Percentiles rank a stretch among this genome's conserved stretches.
Evolutionary conservation across 2,113 vertebrate genomes (phyloP).

Genomic region (Hippocampus mohnikei): DNA sequence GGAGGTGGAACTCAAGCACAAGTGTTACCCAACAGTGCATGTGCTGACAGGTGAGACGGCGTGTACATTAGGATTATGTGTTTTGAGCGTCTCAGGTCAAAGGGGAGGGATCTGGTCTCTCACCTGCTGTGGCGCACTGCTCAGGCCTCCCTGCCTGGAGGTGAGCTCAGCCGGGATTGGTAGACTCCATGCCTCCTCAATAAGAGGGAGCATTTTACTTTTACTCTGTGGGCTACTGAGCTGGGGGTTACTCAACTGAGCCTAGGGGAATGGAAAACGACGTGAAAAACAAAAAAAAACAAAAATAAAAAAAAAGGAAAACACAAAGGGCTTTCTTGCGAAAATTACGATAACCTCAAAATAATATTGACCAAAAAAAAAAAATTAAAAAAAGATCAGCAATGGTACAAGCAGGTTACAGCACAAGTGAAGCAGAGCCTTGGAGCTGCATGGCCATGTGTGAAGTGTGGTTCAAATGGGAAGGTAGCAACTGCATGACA

Average conservation of each 20-base stretch:
- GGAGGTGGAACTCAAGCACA: constrained; percentile 33
- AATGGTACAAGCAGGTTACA: constrained; percentile 61
- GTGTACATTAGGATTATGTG: constrained; percentile 23
- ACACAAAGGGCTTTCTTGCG: neutral
- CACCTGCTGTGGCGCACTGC: constrained; percentile 99
- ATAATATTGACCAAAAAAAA: constrained; percentile 27
- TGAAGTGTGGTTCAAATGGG: neutral
- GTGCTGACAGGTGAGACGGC: constrained; percentile 22
- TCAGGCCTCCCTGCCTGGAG: constrained; percentile 99
- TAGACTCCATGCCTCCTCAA: constrained; percentile 99
- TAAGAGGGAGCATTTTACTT: constrained; percentile 99
- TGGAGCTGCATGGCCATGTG: constrained; percentile 5
- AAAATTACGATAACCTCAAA: constrained; percentile 57
- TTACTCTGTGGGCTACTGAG: constrained; percentile 99
- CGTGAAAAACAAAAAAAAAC: constrained; percentile 56
- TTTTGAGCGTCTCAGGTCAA: constrained; percentile 13
- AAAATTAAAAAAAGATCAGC: constrained; percentile 56
- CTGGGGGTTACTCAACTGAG: constrained; percentile 99
- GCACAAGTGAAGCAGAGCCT: constrained; percentile 47
- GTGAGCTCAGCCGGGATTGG: constrained; percentile 99
- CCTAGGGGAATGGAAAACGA: constrained; percentile 92
- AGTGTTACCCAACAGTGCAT: constrained; percentile 53
- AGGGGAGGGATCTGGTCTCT: constrained; percentile 77
- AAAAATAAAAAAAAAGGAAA: constrained; percentile 33
- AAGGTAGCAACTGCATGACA: constrained; percentile 26